Base-by-base conservation (phyloP, 2,797 vertebrate genomes). In the Steatocranus sp. region DNA sequence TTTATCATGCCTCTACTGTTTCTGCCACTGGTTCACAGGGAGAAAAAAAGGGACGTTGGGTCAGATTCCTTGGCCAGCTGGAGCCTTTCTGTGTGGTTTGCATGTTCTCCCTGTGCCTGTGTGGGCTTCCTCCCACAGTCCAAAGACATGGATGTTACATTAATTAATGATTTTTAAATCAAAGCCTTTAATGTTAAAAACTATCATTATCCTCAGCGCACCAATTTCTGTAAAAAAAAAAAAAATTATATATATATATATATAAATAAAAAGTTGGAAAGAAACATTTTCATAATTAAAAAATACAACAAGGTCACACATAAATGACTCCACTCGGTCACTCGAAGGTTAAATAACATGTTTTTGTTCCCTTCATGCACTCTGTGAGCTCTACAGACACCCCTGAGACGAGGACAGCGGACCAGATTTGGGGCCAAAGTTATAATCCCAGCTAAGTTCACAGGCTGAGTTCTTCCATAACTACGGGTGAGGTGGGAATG, bases 401-500 rank as follows among this genome's bases (percentile, higher is more conserved):
- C 58, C 76, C 8, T 30, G 8, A 51, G n/a, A 77, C 1, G 1
- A 41, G n/a, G 41, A 83, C 61, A 70, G 50, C 11, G 68, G 38
- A 81, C 66, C 63, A 74, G 41, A 4, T 36, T 20, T 58, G 32
- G 36, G 80, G 48, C 27, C 17, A 41, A 32, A 46, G 11, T 82
- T 58, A 25, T 48, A 48, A 51, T 63, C 75, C 48, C 32, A 46
- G 75, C 43, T 50, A 48, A 81, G 5, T 18, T 73, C 34, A 76
- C 50, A 83, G 18, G 54, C 34, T 46, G 53, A 50, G 38, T 8
- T 5, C 9, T 49, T 38, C 53, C 75, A 11, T 46, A 46, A 46
- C 41, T 46, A 23, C 0, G 79, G 82, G 86, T 79, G 85, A 86
- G 83, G 73, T 80, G 25, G 78, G 76, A 86, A 79, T 75, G 83